Percentiles rank a stretch among this genome's conserved stretches.
These are phyloP conservation scores for Polydrusus pterygomalis DNA, from an alignment of 2,888 invertebrate genomes.

Conservation along the genomic window DNA sequence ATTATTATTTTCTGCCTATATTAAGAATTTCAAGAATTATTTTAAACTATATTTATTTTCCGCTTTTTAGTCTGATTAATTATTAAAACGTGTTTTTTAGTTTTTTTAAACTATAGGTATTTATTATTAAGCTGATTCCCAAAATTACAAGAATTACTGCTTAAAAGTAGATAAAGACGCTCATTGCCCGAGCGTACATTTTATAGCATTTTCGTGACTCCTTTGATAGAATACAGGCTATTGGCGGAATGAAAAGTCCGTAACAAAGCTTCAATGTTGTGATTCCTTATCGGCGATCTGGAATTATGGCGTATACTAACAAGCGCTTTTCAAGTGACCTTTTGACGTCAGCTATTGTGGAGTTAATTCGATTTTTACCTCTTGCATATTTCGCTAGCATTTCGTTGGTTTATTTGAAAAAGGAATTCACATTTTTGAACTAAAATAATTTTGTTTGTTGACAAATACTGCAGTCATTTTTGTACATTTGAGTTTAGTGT, in stretches of 20 bases:
- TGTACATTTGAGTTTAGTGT: too few species aligned
- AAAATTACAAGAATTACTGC: too few species aligned
- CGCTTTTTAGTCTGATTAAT: too few species aligned
- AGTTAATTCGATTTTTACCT: background rate
- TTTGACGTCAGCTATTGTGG: slow-evolving; percentile 4
- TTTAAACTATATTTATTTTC: too few species aligned
- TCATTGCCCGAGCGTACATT: background rate
- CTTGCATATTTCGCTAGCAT: background rate
- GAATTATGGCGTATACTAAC: slow-evolving; percentile 41
- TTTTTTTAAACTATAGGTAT: too few species aligned
- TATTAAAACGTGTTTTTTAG: too few species aligned
- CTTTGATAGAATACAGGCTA: slow-evolving; percentile 39
- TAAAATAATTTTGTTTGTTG: background rate
- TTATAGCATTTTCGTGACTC: slow-evolving; percentile 29
- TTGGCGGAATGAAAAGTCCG: slow-evolving; percentile 35
- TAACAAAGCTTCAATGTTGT: slow-evolving; percentile 39
- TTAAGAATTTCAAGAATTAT: too few species aligned
- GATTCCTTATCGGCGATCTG: slow-evolving; percentile 38
- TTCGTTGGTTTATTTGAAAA: background rate
- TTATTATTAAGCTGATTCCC: too few species aligned
- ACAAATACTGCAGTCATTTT: too few species aligned
- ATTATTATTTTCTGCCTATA: too few species aligned
- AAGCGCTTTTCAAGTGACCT: slow-evolving; percentile 33
- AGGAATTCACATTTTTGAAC: background rate
- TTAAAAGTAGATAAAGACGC: too few species aligned